A percentile compares a stretch with the other conserved stretches of the same genome.
Conservation (phyloP, 2,888 invertebrate species). For the Eilema griseolum region DNA sequence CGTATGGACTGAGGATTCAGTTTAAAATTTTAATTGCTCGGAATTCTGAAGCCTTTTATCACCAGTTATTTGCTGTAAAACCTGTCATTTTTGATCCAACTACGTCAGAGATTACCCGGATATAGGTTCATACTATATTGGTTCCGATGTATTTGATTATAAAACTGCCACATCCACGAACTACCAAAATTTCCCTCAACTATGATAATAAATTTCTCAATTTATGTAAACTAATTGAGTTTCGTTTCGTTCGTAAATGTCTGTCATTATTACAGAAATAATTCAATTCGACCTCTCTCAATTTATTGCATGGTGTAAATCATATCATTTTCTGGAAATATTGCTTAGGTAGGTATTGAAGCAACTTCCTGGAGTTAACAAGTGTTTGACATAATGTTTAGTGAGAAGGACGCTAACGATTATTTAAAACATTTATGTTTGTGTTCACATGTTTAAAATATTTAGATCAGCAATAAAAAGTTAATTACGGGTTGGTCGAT, state of each 20-base stretch:
- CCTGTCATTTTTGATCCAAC: too few species aligned
- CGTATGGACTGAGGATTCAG: too few species aligned
- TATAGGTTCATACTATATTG: too few species aligned
- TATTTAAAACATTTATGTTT: too few species aligned
- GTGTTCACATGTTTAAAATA: too few species aligned
- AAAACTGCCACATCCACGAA: constrained; percentile 47
- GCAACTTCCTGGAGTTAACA: not conserved
- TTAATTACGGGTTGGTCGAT: too few species aligned
- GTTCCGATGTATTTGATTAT: not conserved
- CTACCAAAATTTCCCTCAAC: constrained; percentile 22
- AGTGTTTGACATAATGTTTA: not conserved
- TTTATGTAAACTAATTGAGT: constrained; percentile 74
- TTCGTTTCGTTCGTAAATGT: constrained; percentile 69
- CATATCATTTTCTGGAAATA: constrained; percentile 15
- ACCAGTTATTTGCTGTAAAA: too few species aligned
- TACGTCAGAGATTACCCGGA: too few species aligned
- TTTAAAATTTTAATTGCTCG: too few species aligned
- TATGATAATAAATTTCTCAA: constrained; percentile 63
- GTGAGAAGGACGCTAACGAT: too few species aligned
- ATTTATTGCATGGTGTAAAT: constrained; percentile 33
- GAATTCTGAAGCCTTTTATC: too few species aligned
- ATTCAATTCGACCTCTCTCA: constrained; percentile 57
- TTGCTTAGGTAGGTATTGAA: not conserved
- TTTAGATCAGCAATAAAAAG: too few species aligned
- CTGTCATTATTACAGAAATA: constrained; percentile 68